phyloP scores from a whole-genome alignment of 2,888 invertebrate genomes.

The Pristionchus exspectatus region DNA sequence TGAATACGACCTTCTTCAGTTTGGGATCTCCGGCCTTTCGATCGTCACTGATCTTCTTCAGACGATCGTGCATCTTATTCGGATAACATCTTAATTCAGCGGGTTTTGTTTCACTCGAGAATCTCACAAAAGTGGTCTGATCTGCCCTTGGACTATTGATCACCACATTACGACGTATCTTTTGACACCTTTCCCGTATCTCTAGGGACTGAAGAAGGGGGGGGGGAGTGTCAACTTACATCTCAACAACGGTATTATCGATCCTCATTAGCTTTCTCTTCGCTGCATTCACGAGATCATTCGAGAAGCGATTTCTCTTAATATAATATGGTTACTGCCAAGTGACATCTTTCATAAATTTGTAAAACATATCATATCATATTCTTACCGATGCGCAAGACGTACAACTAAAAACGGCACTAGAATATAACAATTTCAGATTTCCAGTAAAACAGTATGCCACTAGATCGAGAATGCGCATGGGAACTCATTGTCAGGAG shows the following conservation, averaged over 20 bases:
- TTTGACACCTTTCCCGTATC: neutral
- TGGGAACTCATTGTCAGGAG: too few relatives aligned
- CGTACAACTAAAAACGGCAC: too few relatives aligned
- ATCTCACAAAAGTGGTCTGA: too few relatives aligned
- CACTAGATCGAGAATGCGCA: too few relatives aligned
- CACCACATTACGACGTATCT: too few relatives aligned
- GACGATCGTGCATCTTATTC: constrained; percentile 2
- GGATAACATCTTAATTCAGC: neutral
- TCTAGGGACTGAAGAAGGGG: neutral
- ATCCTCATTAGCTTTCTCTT: neutral
- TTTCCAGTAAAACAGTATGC: too few relatives aligned
- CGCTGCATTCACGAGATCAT: neutral
- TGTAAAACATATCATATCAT: too few relatives aligned
- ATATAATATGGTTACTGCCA: neutral
- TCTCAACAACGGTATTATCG: neutral
- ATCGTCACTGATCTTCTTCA: neutral
- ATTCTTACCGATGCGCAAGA: too few relatives aligned
- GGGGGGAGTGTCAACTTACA: neutral
- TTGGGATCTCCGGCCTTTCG: neutral
- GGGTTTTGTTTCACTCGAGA: neutral
- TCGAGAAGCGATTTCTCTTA: neutral
- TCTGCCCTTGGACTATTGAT: too few relatives aligned
- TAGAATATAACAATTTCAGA: too few relatives aligned
- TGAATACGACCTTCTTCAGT: constrained; percentile 27
- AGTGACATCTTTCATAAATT: too few relatives aligned